Evolutionary conservation across 2,113 vertebrate species (phyloP), one percentile per base, ranked within the genome.

Genomic region (Sclerurus mexicanus): DNA sequence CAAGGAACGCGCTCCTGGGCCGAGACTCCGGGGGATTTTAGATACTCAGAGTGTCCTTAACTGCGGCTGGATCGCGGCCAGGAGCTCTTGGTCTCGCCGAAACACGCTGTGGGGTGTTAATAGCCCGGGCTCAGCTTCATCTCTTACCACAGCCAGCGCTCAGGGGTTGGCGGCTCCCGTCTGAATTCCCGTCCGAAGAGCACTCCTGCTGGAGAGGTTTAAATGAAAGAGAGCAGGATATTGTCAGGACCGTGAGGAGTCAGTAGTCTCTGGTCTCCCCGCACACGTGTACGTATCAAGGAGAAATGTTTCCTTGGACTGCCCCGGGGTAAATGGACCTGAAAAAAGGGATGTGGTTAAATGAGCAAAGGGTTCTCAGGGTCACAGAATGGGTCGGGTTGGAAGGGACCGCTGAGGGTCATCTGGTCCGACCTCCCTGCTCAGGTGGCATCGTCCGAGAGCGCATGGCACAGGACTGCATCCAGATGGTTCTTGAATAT

Each of bases 221-320:
- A 0, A 3, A 13, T 1, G 9, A 35, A 52, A 35, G 10, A 12
- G 12, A 40, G 24, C 9, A 0, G 8, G 4, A 10, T 8, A 7
- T 30, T 27, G 4, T 3, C 21, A 23, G 62, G 10, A 19, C 33
- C 42, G 35, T 20, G 53, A 27, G 28, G 58, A 49, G 46, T 44
- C 39, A 10, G 9, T 64, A n/a, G 15, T 55, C 33, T 72, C 27
- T 90, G 60, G 6, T 56, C 64, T 33, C 28, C 37, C 37, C 47
- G 82, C 86, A 39, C 12, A 4, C 28, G 14, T 14, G 7, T 30
- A n/a, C n/a, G n/a, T n/a, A 16, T 15, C 60, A 39, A 24, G 33
- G 24, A 55, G 15, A 47, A 59, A 24, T 37, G 25, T 72, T 67
- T 46, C 63, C 25, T 58, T 72, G 60, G 28, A 24, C 20, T 68